These are phyloP conservation scores for Drosophila sproati DNA, from an alignment of 1,140 invertebrate species.

Conservation along the genomic window DNA sequence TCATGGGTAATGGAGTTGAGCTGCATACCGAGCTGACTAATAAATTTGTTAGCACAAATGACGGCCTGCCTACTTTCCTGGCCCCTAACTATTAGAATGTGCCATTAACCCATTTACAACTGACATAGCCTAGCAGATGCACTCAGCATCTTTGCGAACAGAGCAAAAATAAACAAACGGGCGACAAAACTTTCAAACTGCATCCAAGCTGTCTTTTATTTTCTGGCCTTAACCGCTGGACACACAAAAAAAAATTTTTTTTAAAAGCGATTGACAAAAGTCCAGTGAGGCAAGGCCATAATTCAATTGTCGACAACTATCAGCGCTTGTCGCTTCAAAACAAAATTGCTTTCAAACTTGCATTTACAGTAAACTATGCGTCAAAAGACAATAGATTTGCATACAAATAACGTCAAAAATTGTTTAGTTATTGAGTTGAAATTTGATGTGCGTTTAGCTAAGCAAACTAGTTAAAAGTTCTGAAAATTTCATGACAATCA, in stretches of 20 bases:
- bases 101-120: conserved; percentile 75
- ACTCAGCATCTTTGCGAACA: conserved; percentile 34
- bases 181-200: conserved; percentile 55
- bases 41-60: conserved; percentile 70
- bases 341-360: neutral
- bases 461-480: too few relatives aligned
- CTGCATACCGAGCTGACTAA: conserved; percentile 53
- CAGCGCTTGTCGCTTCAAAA: neutral
- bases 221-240: conserved; percentile 35
- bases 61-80: conserved; percentile 53
- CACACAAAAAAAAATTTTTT: neutral
- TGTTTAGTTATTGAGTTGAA: neutral
- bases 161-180: conserved; percentile 35
- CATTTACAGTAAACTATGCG: too few relatives aligned
- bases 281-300: neutral
- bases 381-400: neutral
- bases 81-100: conserved; percentile 65
- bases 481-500: too few relatives aligned
- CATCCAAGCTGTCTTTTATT: conserved; percentile 16
- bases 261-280: neutral
- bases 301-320: conserved; percentile 5
- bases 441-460: too few relatives aligned
- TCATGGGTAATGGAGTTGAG: conserved; percentile 16
- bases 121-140: conserved; percentile 50
- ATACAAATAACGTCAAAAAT: neutral